These are phyloP conservation scores for Caenorhabditis sp. DNA, from an alignment of 2,888 invertebrate genomes.

Conservation along the genomic window DNA sequence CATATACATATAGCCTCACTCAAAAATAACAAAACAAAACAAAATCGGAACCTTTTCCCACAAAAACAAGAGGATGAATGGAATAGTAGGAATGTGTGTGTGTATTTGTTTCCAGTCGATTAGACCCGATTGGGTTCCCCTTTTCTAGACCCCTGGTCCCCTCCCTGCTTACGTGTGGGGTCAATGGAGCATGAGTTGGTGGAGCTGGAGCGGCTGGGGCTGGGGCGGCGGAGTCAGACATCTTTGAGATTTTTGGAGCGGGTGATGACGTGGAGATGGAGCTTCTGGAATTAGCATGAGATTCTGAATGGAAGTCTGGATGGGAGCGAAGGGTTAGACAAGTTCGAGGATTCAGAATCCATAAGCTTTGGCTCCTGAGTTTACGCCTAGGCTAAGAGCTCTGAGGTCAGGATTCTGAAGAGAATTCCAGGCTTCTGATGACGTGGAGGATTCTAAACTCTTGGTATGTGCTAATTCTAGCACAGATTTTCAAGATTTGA, in stretches of 20 bases:
- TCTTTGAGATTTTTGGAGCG: constrained; percentile 1
- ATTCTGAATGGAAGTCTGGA: too few relatives aligned
- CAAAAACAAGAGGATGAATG: background rate
- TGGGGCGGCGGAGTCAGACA: constrained; percentile 30
- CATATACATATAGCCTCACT: background rate
- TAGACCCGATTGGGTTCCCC: background rate
- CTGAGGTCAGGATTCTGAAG: too few relatives aligned
- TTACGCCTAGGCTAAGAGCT: too few relatives aligned
- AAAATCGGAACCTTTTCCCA: background rate
- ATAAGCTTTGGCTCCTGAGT: too few relatives aligned
- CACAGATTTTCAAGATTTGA: too few relatives aligned
- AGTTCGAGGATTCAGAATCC: too few relatives aligned
- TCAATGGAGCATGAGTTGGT: constrained; percentile 66
- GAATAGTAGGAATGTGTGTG: too few relatives aligned
- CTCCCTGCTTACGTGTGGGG: constrained; percentile 60
- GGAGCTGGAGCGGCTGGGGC: constrained; percentile 40
- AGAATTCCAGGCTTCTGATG: background rate
- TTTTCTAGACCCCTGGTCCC: background rate
- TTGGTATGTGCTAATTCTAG: too few relatives aligned
- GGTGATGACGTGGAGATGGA: too few relatives aligned
- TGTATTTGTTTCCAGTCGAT: constrained; percentile 1
- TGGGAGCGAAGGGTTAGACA: too few relatives aligned
- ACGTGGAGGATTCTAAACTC: too few relatives aligned
- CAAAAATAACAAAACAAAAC: background rate
- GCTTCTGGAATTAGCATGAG: too few relatives aligned